A percentile compares a stretch with the other conserved stretches of the same genome.
Evolutionary conservation across 2,113 vertebrate genomes (phyloP).

Genomic region (Monopterus albus): DNA sequence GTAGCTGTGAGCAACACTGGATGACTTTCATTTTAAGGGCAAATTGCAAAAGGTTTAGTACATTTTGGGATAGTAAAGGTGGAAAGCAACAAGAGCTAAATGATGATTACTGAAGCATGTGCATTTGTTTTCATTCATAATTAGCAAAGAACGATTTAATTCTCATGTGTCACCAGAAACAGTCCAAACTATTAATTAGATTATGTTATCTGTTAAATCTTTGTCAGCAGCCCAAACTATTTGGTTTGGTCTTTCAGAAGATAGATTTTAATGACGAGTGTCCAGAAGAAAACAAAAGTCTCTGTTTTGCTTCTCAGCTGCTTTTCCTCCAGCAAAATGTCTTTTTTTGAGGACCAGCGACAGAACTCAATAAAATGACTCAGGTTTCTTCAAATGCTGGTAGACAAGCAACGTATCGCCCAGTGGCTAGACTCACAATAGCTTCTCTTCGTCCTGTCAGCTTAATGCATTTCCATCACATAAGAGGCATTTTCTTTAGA

Average conservation of each 20-base stretch:
- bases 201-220: constrained; percentile 2
- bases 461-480: constrained; percentile 75
- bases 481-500: constrained; percentile 50
- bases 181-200: constrained; percentile 6
- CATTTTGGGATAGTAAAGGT: neutral
- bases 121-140: neutral
- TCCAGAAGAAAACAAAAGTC: too few relatives aligned
- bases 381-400: constrained; percentile 36
- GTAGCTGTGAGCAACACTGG: neutral
- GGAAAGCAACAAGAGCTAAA: too few relatives aligned
- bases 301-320: constrained; percentile 53
- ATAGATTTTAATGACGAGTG: constrained; percentile 33
- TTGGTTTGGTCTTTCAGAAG: constrained; percentile 9
- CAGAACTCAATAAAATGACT: constrained; percentile 66
- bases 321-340: constrained; percentile 14
- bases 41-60: neutral
- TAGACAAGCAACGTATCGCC: constrained; percentile 58
- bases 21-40: neutral
- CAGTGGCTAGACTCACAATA: constrained; percentile 56
- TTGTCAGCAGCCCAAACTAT: constrained; percentile 26
- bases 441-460: constrained; percentile 63
- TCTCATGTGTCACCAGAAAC: neutral
- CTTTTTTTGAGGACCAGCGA: constrained; percentile 52
- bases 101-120: neutral
- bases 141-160: neutral